Base-by-base conservation (phyloP, 2,797 vertebrate species). In the Takifugu ocellatus region DNA sequence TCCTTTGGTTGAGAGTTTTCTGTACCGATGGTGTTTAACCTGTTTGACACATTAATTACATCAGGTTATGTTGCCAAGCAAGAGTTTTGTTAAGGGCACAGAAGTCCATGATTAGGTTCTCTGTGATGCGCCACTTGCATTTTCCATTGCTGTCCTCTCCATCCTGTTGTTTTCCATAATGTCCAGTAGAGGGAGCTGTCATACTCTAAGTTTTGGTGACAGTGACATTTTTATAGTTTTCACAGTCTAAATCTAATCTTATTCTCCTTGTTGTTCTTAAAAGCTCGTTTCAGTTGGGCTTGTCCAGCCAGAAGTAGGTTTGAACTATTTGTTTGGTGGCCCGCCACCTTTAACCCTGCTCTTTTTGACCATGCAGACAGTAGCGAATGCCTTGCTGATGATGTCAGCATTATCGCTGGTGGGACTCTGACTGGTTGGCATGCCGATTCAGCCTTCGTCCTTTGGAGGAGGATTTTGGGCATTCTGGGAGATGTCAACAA, bases 401-500 rank as follows among this genome's bases (percentile, higher is more conserved):
- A 98, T 77, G 92, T 95, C 79, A 99, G 97, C 82, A 96, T 99
- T 74, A 97, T 99, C 61, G 96, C 96, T 39, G 96, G 97, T 45
- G 97, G 97, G 55, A 97, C 90, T 69, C 90, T 99, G 51, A 90
- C 91, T 0, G 97, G 97, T 29, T 99, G 97, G 97, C 95, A 95
- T 66, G 91, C 97, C 0, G 97, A 99, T 81, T 98, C 96, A 1
- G 96, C 97, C 6, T 94, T 97, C 6, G 97, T 99, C 27, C 74
- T 99, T 1, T 99, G 97, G 97, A 92, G 96, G 79, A 94, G 97
- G 77, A 93, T 95, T 77, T 79, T 99, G 84, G 97, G 97, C 44
- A 96, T 99, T 79, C 90, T 99, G 6, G 97, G 97, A 60, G 96
- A 99, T 59, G 94, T 99, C 72, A 99, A 99, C 87, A 93, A 77